Percentiles rank a stretch among this genome's conserved stretches.
Evolutionary conservation across 2,113 vertebrate genomes (phyloP).

Genomic region (Corynorhinus townsendii): DNA sequence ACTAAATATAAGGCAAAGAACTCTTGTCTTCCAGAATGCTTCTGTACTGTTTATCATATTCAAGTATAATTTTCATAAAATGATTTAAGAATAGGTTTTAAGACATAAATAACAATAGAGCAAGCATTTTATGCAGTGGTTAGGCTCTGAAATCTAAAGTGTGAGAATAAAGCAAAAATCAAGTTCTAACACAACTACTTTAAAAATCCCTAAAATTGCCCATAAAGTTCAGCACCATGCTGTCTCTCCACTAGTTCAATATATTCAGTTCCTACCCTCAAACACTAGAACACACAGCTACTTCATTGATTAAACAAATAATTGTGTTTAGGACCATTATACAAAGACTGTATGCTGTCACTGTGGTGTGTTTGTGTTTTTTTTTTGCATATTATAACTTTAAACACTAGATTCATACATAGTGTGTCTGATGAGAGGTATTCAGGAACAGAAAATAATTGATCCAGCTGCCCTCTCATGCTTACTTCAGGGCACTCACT

Average conservation of each 20-base stretch:
- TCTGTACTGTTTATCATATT: constrained; percentile 6
- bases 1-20: neutral
- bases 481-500: neutral
- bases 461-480: neutral
- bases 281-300: neutral
- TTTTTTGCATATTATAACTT: neutral
- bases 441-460: neutral
- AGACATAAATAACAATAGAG: neutral
- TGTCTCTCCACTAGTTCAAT: neutral
- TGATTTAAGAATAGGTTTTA: neutral
- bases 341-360: neutral
- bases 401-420: neutral
- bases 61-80: neutral
- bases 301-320: neutral
- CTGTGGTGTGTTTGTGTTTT: neutral
- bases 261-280: neutral
- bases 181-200: constrained; percentile 26
- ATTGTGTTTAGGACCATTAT: neutral
- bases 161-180: constrained; percentile 11
- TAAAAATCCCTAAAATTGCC: neutral
- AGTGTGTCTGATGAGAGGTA: neutral
- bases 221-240: neutral
- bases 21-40: neutral
- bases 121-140: neutral
- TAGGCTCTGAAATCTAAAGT: neutral